Evolutionary conservation across 2,113 vertebrate genomes (phyloP).

Genomic region (Pygoscelis adeliae): DNA sequence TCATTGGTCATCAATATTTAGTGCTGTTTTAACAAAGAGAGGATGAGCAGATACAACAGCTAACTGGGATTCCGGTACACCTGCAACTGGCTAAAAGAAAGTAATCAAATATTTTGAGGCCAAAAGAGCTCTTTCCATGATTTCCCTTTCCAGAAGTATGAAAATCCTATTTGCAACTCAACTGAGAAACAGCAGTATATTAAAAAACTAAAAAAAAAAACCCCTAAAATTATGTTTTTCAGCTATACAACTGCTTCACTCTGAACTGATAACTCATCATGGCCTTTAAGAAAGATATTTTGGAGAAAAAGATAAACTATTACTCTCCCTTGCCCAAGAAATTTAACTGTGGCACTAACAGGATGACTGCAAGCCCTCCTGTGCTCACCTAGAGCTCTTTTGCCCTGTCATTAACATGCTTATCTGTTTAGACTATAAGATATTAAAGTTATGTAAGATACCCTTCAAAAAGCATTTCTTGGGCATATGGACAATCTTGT

Average conservation of each 20-base stretch:
- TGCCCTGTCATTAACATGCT: neutral
- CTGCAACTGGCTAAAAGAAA: neutral
- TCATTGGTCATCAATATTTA: fast-evolving
- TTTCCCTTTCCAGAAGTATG: neutral
- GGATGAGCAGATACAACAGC: neutral
- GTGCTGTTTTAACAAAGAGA: neutral
- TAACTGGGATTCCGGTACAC: neutral
- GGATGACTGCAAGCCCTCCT: neutral
- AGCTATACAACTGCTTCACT: neutral
- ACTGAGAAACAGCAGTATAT: neutral
- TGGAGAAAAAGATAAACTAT: neutral
- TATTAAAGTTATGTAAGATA: neutral
- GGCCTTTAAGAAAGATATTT: neutral
- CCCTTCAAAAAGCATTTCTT: neutral
- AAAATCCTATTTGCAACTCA: neutral
- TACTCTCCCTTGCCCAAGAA: neutral
- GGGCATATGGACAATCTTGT: neutral
- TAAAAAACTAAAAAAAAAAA: neutral
- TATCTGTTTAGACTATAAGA: neutral
- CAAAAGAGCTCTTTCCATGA: neutral
- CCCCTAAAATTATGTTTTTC: neutral
- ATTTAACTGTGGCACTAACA: neutral
- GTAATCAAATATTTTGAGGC: neutral
- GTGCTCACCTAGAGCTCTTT: neutral
- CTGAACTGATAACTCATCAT: neutral